A percentile compares a stretch with the other conserved stretches of the same genome.
These are phyloP conservation scores for Dromaius novaehollandiae DNA, from an alignment of 2,113 vertebrate genomes.

Conservation along the genomic window DNA sequence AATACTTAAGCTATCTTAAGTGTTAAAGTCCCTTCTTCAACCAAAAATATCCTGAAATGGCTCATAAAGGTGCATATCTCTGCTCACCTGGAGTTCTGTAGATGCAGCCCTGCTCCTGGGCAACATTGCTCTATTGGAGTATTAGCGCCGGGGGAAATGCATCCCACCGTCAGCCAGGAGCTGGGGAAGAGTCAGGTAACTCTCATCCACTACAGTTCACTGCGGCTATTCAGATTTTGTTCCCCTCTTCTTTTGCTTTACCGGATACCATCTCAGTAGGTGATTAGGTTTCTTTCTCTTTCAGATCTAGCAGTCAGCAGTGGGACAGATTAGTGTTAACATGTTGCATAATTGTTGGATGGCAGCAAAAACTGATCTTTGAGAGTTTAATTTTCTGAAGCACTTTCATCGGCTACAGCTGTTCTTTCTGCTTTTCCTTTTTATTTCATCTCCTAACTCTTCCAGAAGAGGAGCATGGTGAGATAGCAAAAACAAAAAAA, in stretches of 20 bases:
- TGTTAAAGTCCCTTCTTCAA: not conserved
- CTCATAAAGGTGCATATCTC: accelerated
- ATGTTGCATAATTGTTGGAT: not conserved
- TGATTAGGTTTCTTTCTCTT: not conserved
- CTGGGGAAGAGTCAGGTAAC: not conserved
- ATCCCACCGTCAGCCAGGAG: not conserved
- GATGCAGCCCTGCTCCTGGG: not conserved
- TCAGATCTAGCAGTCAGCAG: not conserved
- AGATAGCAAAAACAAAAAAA: not conserved
- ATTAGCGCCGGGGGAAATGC: accelerated
- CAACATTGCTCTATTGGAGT: not conserved
- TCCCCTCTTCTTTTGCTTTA: not conserved
- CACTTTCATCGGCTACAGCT: not conserved
- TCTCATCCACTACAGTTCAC: accelerated
- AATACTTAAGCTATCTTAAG: not conserved
- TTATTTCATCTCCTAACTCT: not conserved
- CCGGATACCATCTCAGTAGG: not conserved
- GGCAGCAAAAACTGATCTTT: not conserved
- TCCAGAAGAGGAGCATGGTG: not conserved
- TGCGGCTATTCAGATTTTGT: not conserved
- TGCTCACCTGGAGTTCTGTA: not conserved
- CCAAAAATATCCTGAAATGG: not conserved
- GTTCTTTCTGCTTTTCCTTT: not conserved
- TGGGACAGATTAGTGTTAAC: not conserved
- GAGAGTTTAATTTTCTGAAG: not conserved